Evolutionary conservation across 2,888 invertebrate species (phyloP).

Genomic region (Eupelmus urozonus): DNA sequence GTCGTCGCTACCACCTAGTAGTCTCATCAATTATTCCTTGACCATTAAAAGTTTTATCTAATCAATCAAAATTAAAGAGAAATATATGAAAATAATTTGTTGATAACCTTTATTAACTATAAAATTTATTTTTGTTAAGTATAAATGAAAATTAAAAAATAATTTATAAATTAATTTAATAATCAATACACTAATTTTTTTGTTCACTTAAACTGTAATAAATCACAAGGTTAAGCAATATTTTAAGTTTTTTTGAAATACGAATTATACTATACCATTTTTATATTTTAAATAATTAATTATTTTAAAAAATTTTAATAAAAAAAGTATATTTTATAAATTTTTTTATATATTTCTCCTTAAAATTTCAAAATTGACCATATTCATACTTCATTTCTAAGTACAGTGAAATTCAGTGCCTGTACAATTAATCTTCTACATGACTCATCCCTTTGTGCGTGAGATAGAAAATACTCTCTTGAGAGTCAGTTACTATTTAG

Average conservation of each 20-base stretch:
- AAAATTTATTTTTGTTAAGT: neutral
- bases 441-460: slow-evolving; percentile 22
- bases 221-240: too few relatives aligned
- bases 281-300: neutral
- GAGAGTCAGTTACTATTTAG: slow-evolving; percentile 25
- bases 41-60: neutral
- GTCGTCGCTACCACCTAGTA: slow-evolving; percentile 22
- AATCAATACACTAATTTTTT: too few relatives aligned
- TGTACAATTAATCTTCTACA: slow-evolving; percentile 16
- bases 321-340: neutral
- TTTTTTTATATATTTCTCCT: slow-evolving; percentile 20
- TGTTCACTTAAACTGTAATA: too few relatives aligned
- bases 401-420: neutral
- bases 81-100: neutral
- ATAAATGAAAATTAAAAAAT: neutral
- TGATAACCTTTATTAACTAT: neutral
- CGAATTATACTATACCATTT: too few relatives aligned
- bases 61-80: slow-evolving; percentile 6
- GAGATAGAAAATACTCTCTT: slow-evolving; percentile 10
- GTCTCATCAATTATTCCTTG: neutral
- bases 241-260: too few relatives aligned
- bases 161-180: too few relatives aligned
- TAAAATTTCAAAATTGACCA: neutral
- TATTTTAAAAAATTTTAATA: slow-evolving; percentile 2
- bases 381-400: neutral